Base-by-base conservation (phyloP, 2,113 vertebrate species). In the Limanda limanda region DNA sequence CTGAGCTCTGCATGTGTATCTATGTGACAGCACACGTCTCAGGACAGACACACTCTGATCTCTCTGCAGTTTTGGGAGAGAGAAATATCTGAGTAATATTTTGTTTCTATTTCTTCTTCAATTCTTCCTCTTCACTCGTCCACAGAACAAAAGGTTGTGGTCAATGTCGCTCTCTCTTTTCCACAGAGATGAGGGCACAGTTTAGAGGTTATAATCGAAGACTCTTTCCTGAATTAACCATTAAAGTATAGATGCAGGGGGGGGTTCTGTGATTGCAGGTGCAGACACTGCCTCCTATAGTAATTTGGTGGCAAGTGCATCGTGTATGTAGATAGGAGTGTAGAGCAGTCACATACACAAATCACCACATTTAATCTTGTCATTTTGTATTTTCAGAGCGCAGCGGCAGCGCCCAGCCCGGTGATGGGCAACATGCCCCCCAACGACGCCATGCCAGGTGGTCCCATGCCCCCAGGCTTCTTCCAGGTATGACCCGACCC, bases 401-500 rank as follows among this genome's bases (percentile, higher is more conserved):
- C 95, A 0, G 95, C 96, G 0, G 96, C 96, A 0, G 95, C 96
- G 1, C 96, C 96, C 64, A 97, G 95, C 84, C 96, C 96, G 0
- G 95, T 97, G 76, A 96, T 97, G 96, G 96, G 95, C 15, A 94
- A 92, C 92, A 94, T 98, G 94, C 93, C 96, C 65, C 96, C 97
- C 24, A 94, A 86, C 0, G 97, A 98, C 0, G 92, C 93, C 54
- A 94, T 97, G 90, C 92, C 95, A 37, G 95, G 95, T 12, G 95
- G 95, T 57, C 94, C 95, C 70, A 92, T 96, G 94, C 94, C 95
- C 1, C 93, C 96, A 0, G 92, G 94, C 56, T 96, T 96, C 92
- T 96, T 96, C 79, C 96, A 96, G 96, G 96, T 97, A 95, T 20
- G 80, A 61, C 57, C 31, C 31, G 6, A 1, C n/a, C 5, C 2